phyloP scores from a whole-genome alignment of 2,113 vertebrate species.

The Litocranius walleri region DNA sequence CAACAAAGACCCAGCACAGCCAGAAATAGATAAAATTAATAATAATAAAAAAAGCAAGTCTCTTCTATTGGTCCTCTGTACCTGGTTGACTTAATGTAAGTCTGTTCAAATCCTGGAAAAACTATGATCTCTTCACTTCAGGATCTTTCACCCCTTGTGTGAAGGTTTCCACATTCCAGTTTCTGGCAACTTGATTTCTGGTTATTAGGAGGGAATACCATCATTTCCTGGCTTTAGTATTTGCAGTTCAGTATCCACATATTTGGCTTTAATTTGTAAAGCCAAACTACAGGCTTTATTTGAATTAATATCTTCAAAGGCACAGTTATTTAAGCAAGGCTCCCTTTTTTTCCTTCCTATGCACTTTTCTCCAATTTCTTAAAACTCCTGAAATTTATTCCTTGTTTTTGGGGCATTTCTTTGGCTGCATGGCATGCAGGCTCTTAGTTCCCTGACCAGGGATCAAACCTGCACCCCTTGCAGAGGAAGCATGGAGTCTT shows the following conservation, averaged over 20 bases:
- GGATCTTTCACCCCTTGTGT: not conserved
- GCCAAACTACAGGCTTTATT: not conserved
- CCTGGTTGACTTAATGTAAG: not conserved
- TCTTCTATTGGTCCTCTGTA: not conserved
- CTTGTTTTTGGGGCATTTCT: not conserved
- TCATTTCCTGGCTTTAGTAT: accelerated
- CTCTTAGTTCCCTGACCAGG: not conserved
- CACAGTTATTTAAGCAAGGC: not conserved
- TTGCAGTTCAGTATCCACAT: not conserved
- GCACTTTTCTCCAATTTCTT: not conserved
- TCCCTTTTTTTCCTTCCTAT: not conserved
- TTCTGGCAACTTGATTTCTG: not conserved
- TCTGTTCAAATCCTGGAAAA: not conserved
- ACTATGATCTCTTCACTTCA: not conserved
- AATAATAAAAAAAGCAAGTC: not conserved
- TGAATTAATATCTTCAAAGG: not conserved
- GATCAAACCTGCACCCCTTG: not conserved
- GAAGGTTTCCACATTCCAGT: not conserved
- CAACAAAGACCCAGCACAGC: not conserved
- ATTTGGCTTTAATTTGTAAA: not conserved
- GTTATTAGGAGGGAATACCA: not conserved
- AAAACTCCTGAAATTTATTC: not conserved
- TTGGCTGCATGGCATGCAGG: not conserved
- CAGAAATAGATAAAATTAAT: not conserved
- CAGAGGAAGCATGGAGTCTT: not conserved